Base-by-base conservation (phyloP, 2,888 invertebrate genomes). In the Hermaeophaga mercurialis region DNA sequence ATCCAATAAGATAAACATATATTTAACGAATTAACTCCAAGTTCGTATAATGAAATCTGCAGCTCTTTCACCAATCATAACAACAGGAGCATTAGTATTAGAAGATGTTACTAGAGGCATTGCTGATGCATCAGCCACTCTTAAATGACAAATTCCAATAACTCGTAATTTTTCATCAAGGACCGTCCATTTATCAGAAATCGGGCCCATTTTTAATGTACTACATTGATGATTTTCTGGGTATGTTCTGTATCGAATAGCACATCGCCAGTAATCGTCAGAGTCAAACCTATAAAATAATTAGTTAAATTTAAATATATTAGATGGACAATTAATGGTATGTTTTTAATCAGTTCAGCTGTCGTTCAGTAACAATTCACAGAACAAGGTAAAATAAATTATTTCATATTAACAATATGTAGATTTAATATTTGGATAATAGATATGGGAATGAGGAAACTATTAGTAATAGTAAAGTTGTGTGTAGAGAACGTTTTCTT, bases 141-240 rank as follows among this genome's bases (percentile, higher is more conserved):
- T 54, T 5, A 67, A 33, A 31, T 59, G 58, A 14, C 57, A 34
- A 14, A 67, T 56, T 12, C 67, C 67, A 19, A 64, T 31, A 6
- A 67, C 60, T 50, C 57, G 34, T 2, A 67, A 48, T 34, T 59
- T 26, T 7, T 62, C 44, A 41, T 65, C 54, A 1, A 67, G 60
- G 0, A 89, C 89, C 0, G 89, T 85, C 80, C 85, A 81, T 0
- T 83, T 84, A 71, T 90, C 88, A 0, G 74, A 75, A 0, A 69
- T 64, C 0, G 87, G 84, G 0, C 89, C 90, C 88, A 90, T 90
- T 79, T 88, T 89, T 71, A 88, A 87, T 0, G 89, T 86, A 4
- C 89, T 88, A 1, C 84, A 86, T 73, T 89, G 89, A 73, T 90
- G 90, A 72, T 90, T 89, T 74, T 88, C 89, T 0, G 89, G 86